Percentiles rank a stretch among this genome's conserved stretches.
phyloP scores from a whole-genome alignment of 2,888 invertebrate genomes.

The Cacoxenus indagator region DNA sequence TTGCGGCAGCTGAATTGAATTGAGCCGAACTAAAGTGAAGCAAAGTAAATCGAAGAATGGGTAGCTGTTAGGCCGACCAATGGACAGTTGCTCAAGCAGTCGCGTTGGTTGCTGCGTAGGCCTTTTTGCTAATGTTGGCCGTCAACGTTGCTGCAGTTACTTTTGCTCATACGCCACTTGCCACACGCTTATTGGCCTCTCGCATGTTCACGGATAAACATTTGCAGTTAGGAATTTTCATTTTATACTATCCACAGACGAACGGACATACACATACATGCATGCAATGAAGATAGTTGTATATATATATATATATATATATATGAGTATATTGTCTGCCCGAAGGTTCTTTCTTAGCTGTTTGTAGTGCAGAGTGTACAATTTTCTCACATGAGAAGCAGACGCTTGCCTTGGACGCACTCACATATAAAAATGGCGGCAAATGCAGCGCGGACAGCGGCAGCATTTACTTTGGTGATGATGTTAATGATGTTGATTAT shows the following conservation, averaged over 20 bases:
- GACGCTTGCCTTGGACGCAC: slow-evolving; percentile 7
- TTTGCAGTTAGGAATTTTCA: slow-evolving; percentile 56
- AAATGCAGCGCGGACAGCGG: neutral
- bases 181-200: slow-evolving; percentile 40
- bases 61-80: neutral
- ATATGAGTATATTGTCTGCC: neutral
- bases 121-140: slow-evolving; percentile 5
- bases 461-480: neutral
- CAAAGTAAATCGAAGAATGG: neutral
- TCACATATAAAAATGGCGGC: neutral
- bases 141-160: neutral
- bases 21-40: neutral
- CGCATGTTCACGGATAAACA: slow-evolving; percentile 39
- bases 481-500: neutral
- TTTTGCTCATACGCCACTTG: slow-evolving; percentile 20
- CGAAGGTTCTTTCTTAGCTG: slow-evolving; percentile 25
- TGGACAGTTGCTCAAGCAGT: neutral
- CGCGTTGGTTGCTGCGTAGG: neutral
- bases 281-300: neutral
- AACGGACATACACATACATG: neutral
- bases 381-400: slow-evolving; percentile 59
- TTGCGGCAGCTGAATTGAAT: neutral
- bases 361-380: slow-evolving; percentile 51
- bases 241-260: slow-evolving; percentile 33
- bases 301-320: neutral